Evolutionary conservation across 2,888 invertebrate genomes (phyloP), one percentile per base, ranked within the genome.

Genomic region (Ornithoptera priamus): DNA sequence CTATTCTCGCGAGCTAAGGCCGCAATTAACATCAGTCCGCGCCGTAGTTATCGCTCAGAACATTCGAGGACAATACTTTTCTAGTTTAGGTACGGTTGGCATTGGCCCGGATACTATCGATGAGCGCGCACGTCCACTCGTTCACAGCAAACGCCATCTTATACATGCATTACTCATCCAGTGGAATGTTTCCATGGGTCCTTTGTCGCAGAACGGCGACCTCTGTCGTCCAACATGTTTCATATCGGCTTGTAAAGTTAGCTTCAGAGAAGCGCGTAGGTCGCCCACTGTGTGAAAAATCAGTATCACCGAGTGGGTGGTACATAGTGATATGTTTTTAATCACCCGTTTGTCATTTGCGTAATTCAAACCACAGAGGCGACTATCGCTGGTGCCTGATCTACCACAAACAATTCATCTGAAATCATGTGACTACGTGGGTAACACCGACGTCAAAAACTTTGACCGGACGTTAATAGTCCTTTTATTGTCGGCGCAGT

Each of bases 1-100:
- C 79, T 90, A 85, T 67, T 65, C 4, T 58, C 53, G 72, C 39
- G 73, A 66, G 67, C 76, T 85, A 90, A 76, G 85, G 85, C 76
- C 78, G 80, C 77, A 77, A 85, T 84, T 87, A 74, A 73, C 72
- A 71, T 72, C 73, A 46, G 73, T 70, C 62, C 56, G 70, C 72
- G 72, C 78, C 83, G 87, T 81, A 85, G 89, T 91, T 90, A 92
- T 92, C 92, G 89, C 85, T 88, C 83, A 82, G 85, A 90, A 88
- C 89, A 89, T 91, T 78, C 92, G 92, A 92, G 91, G 92, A 92
- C 92, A 92, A 91, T 91, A 90, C 87, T 91, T 91, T 90, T 91
- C 91, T 91, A 92, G 92, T 90, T 91, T 92, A 92, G 90, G 89
- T 89, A 89, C 88, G 84, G 83, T 86, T 90, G 92, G 90, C 92